Conservation (phyloP, 2,113 vertebrate genomes). For the Scytalopus superciliaris region DNA sequence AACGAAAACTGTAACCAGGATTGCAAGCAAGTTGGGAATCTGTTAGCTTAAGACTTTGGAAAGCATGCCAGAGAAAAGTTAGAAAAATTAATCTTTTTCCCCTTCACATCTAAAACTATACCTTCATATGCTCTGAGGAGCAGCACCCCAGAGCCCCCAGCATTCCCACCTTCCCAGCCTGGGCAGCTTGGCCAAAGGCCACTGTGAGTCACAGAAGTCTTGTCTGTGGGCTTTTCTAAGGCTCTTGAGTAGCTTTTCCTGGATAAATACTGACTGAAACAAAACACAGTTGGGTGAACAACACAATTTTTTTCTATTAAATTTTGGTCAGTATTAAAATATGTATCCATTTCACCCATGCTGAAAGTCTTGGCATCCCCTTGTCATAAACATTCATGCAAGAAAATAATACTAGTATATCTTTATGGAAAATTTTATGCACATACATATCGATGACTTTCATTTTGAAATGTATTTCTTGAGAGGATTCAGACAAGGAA, state of each 20-base stretch:
- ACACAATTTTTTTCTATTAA: background rate
- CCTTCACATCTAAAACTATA: background rate
- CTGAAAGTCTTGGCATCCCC: background rate
- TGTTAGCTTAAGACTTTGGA: background rate
- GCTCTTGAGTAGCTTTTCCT: background rate
- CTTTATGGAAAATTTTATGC: conserved; percentile 41
- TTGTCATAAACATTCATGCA: conserved; percentile 49
- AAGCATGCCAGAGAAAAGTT: background rate
- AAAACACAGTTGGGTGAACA: background rate
- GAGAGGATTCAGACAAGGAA: conserved; percentile 26
- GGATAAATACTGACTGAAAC: background rate
- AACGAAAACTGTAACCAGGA: background rate
- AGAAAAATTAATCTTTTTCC: background rate
- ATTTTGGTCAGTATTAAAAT: conserved; percentile 36
- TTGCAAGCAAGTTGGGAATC: background rate
- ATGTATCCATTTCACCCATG: conserved; percentile 14
- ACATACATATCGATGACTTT: background rate
- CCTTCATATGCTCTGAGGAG: background rate
- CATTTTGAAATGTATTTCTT: conserved; percentile 19
- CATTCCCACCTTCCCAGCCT: background rate
- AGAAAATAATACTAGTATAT: background rate
- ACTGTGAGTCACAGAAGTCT: background rate
- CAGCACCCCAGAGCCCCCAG: background rate
- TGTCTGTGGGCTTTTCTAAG: background rate
- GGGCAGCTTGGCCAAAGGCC: background rate